Conservation (phyloP, 2,888 invertebrate species). For the Oligia latruncula region DNA sequence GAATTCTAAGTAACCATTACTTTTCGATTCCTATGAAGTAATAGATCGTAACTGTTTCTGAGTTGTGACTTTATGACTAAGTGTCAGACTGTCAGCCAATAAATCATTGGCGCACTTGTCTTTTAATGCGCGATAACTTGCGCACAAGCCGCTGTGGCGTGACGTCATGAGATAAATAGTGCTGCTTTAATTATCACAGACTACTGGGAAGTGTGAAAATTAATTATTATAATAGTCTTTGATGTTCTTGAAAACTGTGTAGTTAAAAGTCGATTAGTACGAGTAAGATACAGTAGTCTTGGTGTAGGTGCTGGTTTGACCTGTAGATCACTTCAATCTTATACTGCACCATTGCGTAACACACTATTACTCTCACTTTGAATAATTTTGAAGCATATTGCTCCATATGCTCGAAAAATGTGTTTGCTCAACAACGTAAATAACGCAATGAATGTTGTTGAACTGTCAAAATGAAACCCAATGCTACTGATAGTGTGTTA, state of each 20-base stretch:
- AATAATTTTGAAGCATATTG: too few relatives aligned
- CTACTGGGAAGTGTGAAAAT: slow-evolving; percentile 26
- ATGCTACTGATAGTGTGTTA: too few relatives aligned
- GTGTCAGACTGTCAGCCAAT: slow-evolving; percentile 42
- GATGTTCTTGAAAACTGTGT: neutral
- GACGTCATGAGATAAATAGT: slow-evolving; percentile 51
- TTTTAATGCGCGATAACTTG: slow-evolving; percentile 48
- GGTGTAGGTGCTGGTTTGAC: neutral
- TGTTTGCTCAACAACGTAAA: too few relatives aligned
- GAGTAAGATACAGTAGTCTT: neutral
- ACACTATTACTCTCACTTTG: too few relatives aligned
- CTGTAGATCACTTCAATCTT: neutral
- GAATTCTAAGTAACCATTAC: slow-evolving; percentile 1
- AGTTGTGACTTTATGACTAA: slow-evolving; percentile 53
- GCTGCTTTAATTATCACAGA: neutral
- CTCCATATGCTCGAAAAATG: too few relatives aligned
- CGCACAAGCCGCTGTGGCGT: slow-evolving; percentile 48
- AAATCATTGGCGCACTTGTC: slow-evolving; percentile 50
- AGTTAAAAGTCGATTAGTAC: neutral
- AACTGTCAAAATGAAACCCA: too few relatives aligned
- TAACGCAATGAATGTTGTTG: too few relatives aligned
- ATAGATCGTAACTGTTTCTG: slow-evolving; percentile 31
- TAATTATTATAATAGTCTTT: slow-evolving; percentile 11
- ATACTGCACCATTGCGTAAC: too few relatives aligned
- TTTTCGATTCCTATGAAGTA: slow-evolving; percentile 24